Evolutionary conservation across 2,888 invertebrate genomes (phyloP).

Genomic region (Himalopsyche kuldschensis): DNA sequence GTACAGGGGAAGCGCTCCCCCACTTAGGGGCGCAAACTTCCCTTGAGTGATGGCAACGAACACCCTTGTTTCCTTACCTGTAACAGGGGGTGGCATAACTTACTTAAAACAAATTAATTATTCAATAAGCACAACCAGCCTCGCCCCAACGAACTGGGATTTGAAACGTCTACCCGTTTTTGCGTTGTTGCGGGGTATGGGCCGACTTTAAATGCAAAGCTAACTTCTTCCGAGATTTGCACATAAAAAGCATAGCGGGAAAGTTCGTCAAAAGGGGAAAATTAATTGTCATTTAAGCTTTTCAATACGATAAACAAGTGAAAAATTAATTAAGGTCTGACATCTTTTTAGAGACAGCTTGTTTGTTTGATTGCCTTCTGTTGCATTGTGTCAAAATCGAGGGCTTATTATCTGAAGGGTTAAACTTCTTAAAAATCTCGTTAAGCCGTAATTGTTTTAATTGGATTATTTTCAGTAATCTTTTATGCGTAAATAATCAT

Average conservation of each 20-base stretch:
- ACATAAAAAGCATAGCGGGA: not conserved
- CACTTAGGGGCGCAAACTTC: not conserved
- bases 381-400: not conserved
- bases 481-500: no score
- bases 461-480: no score
- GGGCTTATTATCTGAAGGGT: no score
- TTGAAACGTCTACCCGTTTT: conserved; percentile 12
- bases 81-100: conserved; percentile 27
- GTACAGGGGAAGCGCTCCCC: not conserved
- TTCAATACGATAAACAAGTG: not conserved
- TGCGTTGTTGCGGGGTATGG: not conserved
- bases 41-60: not conserved
- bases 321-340: not conserved
- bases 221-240: not conserved
- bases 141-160: conserved; percentile 25
- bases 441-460: no score
- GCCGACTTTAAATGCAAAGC: not conserved
- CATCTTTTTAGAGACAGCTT: not conserved
- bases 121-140: conserved; percentile 32
- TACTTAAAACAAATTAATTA: conserved; percentile 39
- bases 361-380: not conserved
- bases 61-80: conserved; percentile 28
- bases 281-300: not conserved
- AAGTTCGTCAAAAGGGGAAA: not conserved
- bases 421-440: no score